Base-by-base conservation (phyloP, 64 coral and sea anemone genomes). In the Dendrophyllia cribrosa region DNA sequence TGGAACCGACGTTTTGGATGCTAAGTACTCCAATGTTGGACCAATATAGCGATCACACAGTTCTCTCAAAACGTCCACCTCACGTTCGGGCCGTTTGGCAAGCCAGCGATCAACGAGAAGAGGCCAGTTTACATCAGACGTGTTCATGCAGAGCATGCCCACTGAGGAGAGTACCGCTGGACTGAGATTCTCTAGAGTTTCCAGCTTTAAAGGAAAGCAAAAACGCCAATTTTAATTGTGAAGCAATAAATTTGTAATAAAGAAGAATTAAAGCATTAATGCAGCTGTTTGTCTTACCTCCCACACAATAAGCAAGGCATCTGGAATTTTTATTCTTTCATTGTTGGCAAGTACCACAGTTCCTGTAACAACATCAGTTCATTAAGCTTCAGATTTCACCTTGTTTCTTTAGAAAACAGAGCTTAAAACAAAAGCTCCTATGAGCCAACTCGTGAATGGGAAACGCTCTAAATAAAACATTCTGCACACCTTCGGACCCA, bases 101-200 rank as follows among this genome's bases (percentile, higher is more conserved):
- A 98, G 88, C 97, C 97, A 98, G 48, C 97, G 86, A 16, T 98
- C 91, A 12, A 96, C 90, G 48, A 98, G 74, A n/a, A 98, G 79
- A 17, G 91, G 93, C 97, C 97, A 98, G 82, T 83, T 95, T 22
- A 98, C 94, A 93, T 98, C 97, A 13, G 90, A 77, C 66, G 51
- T 58, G 71, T 90, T 98, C 65, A 98, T 67, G 25, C 77, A 89
- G 22, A 98, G 88, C 49, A 98, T 90, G 59, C 97, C 97, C 14
- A 98, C 86, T 17, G 91, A 95, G 24, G 87, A 98, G 13, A 98
- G 65, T 3, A 90, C 90, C 15, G 94, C 79, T 87, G 97, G 97
- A 79, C 90, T 95, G 46, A 96, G 79, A 74, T 98, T 93, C 58
- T 71, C 90, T 14, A 98, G 14, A n/a, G 87, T 84, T 70, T 98